These are phyloP conservation scores for Muntiacus muntjak DNA, from an alignment of 2,113 vertebrate species.

Conservation along the genomic window DNA sequence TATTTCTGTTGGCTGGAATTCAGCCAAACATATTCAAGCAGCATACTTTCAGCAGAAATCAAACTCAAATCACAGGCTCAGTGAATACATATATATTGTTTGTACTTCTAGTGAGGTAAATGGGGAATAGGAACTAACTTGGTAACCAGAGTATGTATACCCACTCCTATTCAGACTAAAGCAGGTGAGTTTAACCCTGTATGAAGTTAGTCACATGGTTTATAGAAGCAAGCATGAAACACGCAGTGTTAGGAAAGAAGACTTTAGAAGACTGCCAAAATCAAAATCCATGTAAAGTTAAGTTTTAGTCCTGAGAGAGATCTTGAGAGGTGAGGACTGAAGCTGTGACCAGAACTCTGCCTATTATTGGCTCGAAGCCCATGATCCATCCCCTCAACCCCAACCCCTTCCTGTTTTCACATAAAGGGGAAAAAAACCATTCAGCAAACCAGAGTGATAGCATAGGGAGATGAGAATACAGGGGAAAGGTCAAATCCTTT, in stretches of 20 bases:
- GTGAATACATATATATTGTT: neutral
- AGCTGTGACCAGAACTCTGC: neutral
- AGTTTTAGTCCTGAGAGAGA: neutral
- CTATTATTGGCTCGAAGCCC: neutral
- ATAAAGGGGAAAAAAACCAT: neutral
- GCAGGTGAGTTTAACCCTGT: neutral
- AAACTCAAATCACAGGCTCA: constrained; percentile 27
- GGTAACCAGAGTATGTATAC: neutral
- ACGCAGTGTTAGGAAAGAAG: neutral
- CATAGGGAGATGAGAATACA: neutral
- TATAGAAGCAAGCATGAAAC: neutral
- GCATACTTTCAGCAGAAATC: neutral
- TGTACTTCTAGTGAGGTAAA: neutral
- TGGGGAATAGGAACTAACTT: neutral
- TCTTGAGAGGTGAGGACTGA: neutral
- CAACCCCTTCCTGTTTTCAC: neutral
- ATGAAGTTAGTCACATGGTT: neutral
- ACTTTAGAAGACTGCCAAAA: neutral
- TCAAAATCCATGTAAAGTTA: neutral
- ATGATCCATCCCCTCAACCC: neutral
- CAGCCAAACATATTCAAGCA: constrained; percentile 5
- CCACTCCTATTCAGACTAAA: neutral
- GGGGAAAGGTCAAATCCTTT: neutral
- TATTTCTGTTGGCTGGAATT: constrained; percentile 42
- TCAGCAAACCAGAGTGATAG: neutral